These are phyloP conservation scores for Pimephales promelas DNA, from an alignment of 2,113 vertebrate genomes.

Conservation along the genomic window DNA sequence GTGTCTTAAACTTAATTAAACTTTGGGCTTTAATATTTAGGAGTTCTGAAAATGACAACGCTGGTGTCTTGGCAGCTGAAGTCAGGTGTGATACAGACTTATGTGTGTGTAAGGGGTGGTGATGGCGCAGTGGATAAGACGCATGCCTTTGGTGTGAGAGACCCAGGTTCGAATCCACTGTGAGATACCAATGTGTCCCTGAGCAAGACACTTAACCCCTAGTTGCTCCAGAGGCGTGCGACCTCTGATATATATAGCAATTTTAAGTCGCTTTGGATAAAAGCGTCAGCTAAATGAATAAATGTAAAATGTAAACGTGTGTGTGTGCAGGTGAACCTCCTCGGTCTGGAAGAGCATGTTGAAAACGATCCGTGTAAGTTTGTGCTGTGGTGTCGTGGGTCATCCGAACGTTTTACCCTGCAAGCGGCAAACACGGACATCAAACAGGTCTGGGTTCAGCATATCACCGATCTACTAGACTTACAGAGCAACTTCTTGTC, in stretches of 20 bases:
- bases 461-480: constrained; percentile 91
- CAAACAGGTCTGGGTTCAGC: constrained; percentile 91
- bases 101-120: not conserved
- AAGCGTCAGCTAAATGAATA: too few relatives aligned
- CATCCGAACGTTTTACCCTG: constrained; percentile 87
- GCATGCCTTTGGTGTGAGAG: too few relatives aligned
- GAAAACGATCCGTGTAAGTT: constrained; percentile 96
- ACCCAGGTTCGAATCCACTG: too few relatives aligned
- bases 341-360: constrained; percentile 87
- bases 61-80: not conserved
- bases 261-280: too few relatives aligned
- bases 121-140: too few relatives aligned
- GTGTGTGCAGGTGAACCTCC: constrained; percentile 83
- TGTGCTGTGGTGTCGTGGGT: constrained; percentile 86
- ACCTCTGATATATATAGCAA: too few relatives aligned
- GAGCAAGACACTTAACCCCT: too few relatives aligned
- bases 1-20: not conserved
- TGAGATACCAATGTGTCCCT: too few relatives aligned
- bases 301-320: too few relatives aligned
- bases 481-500: constrained; percentile 93
- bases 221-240: too few relatives aligned
- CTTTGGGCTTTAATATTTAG: not conserved
- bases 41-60: not conserved
- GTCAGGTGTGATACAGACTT: not conserved
- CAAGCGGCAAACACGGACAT: constrained; percentile 95